These are phyloP conservation scores for Cochlearius cochlearius DNA, from an alignment of 2,113 vertebrate species.

Conservation along the genomic window DNA sequence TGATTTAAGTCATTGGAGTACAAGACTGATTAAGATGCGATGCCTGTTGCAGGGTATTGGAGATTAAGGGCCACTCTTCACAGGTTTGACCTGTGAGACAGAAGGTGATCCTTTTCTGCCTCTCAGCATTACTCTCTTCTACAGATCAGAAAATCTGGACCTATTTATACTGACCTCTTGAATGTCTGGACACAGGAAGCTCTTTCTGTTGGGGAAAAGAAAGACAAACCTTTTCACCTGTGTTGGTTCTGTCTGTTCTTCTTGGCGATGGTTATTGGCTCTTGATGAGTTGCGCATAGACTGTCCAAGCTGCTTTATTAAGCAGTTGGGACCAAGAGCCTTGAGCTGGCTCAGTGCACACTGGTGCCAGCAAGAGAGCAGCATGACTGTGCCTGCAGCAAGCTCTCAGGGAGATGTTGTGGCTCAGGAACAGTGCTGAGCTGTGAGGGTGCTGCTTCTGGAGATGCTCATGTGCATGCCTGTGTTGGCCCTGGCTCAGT, in stretches of 20 bases:
- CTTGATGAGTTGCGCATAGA: fast-evolving
- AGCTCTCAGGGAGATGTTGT: neutral
- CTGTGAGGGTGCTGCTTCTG: neutral
- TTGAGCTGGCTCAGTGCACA: neutral
- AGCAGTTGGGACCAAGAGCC: neutral
- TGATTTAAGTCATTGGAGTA: neutral
- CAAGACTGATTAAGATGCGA: neutral
- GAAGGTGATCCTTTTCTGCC: neutral
- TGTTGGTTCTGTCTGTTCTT: neutral
- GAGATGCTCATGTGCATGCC: neutral
- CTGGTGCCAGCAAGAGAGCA: neutral
- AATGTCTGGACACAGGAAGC: neutral
- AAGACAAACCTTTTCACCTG: neutral
- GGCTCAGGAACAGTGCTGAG: neutral
- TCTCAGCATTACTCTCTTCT: neutral
- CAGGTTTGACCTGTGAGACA: neutral
- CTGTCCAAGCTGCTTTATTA: neutral
- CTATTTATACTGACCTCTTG: neutral
- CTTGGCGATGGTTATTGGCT: neutral
- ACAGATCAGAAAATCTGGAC: neutral
- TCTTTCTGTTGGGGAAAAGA: neutral
- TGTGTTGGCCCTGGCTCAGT: neutral
- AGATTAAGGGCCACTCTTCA: neutral
- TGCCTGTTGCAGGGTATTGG: neutral
- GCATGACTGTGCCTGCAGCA: neutral